These are phyloP conservation scores for Tipula unca DNA, from an alignment of 2,888 invertebrate species.

Conservation along the genomic window DNA sequence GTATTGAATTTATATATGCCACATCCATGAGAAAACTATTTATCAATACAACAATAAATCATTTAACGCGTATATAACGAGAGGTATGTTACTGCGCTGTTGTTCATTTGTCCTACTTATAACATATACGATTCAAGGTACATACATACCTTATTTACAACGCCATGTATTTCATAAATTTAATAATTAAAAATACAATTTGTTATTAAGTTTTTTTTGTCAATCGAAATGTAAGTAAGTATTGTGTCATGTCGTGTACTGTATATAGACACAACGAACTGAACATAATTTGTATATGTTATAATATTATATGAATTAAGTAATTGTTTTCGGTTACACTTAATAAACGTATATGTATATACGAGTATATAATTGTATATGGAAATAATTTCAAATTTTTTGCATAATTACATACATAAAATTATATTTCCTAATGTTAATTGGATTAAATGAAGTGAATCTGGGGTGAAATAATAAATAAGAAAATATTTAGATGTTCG, in stretches of 20 bases:
- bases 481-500: too few species aligned
- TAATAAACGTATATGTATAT: too few species aligned
- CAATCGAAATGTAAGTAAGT: too few species aligned
- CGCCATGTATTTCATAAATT: neutral
- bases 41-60: neutral
- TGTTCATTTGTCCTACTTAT: neutral
- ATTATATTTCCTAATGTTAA: neutral
- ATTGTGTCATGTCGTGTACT: too few species aligned
- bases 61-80: neutral
- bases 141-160: neutral
- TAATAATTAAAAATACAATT: neutral
- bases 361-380: too few species aligned
- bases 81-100: neutral
- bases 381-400: too few species aligned
- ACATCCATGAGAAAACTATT: too few species aligned
- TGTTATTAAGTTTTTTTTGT: too few species aligned
- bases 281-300: too few species aligned
- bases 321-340: too few species aligned
- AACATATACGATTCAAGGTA: neutral
- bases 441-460: neutral
- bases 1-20: too few species aligned
- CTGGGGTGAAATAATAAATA: neutral
- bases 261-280: neutral
- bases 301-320: too few species aligned
- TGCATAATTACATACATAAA: neutral